Percentiles rank a stretch among this genome's conserved stretches.
phyloP scores from a whole-genome alignment of 53 echinoderm and acorn worm species.

The Temnopleurus reevesii region DNA sequence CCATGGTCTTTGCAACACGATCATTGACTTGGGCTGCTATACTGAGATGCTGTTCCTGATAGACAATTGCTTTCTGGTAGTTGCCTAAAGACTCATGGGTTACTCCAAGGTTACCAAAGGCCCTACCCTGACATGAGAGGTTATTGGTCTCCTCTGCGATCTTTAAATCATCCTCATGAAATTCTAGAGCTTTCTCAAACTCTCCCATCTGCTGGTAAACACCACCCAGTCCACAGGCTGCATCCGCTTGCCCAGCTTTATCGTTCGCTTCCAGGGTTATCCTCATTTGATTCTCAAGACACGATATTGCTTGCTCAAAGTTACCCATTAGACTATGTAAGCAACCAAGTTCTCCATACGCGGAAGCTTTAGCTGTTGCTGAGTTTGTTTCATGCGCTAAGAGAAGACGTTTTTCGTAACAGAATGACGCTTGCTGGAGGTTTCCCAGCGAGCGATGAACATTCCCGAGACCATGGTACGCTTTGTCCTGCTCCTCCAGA shows the following conservation, averaged over 20 bases:
- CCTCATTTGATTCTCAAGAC: conserved; percentile 89
- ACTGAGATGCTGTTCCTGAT: conserved; percentile 98
- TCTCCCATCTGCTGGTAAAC: conserved; percentile 98
- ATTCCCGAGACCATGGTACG: conserved; percentile 94
- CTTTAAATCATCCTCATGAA: conserved; percentile 88
- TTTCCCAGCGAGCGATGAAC: conserved; percentile 89
- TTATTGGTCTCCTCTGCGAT: conserved; percentile 93
- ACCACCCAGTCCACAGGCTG: conserved; percentile 95
- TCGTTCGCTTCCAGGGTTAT: conserved; percentile 84
- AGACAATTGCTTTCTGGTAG: conserved; percentile 97
- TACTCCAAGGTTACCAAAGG: conserved; percentile 95
- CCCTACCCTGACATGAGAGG: conserved; percentile 90
- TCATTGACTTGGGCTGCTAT: conserved; percentile 97
- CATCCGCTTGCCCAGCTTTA: conserved; percentile 89
- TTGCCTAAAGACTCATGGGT: conserved; percentile 94
- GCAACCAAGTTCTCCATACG: conserved; percentile 96
- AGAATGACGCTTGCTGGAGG: conserved; percentile 93
- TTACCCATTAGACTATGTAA: conserved; percentile 98
- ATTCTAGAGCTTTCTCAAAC: conserved; percentile 88
- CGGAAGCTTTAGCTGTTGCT: conserved; percentile 82
- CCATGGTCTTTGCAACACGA: conserved; percentile 83
- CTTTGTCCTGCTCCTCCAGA: conserved; percentile 87
- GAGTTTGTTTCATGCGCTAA: conserved; percentile 94
- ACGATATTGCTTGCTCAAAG: conserved; percentile 98
- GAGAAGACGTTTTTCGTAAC: conserved; percentile 93